phyloP scores from a whole-genome alignment of 2,797 vertebrate genomes.

The Microhierax caerulescens region DNA sequence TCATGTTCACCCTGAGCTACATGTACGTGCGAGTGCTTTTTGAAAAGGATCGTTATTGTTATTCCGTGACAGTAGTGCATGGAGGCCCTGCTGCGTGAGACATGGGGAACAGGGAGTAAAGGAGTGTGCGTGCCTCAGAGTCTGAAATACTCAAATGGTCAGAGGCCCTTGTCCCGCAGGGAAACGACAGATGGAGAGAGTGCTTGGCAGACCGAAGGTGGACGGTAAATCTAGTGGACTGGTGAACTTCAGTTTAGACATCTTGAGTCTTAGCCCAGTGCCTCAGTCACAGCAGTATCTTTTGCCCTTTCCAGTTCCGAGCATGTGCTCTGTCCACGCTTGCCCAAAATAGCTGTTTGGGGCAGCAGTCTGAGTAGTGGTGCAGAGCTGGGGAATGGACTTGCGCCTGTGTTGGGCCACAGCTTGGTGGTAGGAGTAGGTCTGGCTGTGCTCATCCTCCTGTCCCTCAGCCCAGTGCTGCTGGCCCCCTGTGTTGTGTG shows the following conservation, averaged over 20 bases:
- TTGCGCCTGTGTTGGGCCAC: rapidly evolving
- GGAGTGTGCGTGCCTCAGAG: rapidly evolving
- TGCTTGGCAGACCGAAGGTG: not conserved
- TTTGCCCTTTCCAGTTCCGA: not conserved
- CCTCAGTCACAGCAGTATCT: not conserved
- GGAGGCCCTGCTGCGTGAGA: not conserved
- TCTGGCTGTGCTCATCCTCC: not conserved
- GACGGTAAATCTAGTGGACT: not conserved
- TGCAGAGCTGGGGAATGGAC: not conserved
- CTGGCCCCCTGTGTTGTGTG: not conserved
- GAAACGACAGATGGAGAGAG: not conserved
- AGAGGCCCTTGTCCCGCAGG: rapidly evolving
- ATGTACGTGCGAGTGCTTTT: rapidly evolving
- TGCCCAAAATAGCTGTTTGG: not conserved
- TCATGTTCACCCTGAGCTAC: not conserved
- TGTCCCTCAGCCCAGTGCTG: not conserved
- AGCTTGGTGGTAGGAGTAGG: not conserved
- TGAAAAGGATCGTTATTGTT: not conserved
- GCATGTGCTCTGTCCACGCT: rapidly evolving
- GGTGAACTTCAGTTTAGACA: not conserved
- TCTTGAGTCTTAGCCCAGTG: not conserved
- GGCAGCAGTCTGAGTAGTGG: not conserved
- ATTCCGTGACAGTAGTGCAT: not conserved
- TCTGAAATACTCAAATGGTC: too few relatives aligned
- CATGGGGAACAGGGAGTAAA: not conserved